These are phyloP conservation scores for Artibeus jamaicensis DNA, from an alignment of 2,797 vertebrate genomes.

Conservation along the genomic window DNA sequence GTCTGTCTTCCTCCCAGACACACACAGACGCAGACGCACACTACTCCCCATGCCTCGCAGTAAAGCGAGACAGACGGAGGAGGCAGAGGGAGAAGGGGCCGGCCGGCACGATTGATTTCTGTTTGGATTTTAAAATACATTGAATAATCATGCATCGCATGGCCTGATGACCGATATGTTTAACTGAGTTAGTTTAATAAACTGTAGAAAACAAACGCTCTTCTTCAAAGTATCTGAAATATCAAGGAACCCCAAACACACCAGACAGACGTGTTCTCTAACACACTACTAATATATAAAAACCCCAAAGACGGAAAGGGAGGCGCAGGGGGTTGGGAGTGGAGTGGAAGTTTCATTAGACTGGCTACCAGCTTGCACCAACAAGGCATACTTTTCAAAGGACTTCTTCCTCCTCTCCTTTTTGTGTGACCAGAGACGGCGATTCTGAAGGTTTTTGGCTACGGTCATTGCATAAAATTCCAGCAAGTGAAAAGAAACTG, in stretches of 20 bases:
- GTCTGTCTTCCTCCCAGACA: conserved; percentile 82
- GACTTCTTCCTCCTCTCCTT: conserved; percentile 3
- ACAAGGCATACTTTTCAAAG: conserved; percentile 23
- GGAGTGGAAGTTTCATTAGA: background rate
- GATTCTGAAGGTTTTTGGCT: conserved; percentile 33
- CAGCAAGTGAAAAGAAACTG: background rate
- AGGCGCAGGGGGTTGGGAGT: background rate
- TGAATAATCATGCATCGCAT: conserved; percentile 8
- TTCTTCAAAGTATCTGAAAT: conserved; percentile 28
- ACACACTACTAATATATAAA: background rate
- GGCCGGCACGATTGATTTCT: background rate
- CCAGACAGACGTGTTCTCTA: background rate
- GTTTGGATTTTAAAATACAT: conserved; percentile 57
- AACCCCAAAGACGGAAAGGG: background rate
- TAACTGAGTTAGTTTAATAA: conserved; percentile 66
- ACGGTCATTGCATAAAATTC: conserved; percentile 8
- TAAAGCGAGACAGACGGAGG: conserved; percentile 56
- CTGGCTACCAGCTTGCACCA: background rate
- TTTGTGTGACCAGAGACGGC: conserved; percentile 39
- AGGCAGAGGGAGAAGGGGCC: conserved; percentile 34
- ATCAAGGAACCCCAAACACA: background rate
- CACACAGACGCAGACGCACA: background rate
- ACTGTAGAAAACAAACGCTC: background rate
- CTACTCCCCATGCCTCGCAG: conserved; percentile 51
- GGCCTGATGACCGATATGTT: conserved; percentile 53